phyloP scores from a whole-genome alignment of 2,797 vertebrate genomes.

The Scyliorhinus canicula region DNA sequence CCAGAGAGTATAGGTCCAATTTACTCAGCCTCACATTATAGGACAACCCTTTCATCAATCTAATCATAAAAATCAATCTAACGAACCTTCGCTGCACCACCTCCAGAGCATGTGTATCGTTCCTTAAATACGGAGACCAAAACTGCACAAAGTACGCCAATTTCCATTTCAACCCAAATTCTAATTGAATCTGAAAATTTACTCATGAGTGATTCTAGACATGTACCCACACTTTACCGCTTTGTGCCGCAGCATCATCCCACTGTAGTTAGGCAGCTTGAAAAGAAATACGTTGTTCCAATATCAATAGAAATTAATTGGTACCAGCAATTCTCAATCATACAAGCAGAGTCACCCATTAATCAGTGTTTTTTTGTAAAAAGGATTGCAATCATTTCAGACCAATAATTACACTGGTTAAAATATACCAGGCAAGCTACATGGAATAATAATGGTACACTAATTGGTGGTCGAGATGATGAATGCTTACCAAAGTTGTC shows the following conservation, averaged over 20 bases:
- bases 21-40: not conserved
- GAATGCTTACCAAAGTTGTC: not conserved
- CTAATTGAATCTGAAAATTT: not conserved
- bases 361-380: not conserved
- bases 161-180: not conserved
- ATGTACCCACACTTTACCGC: not conserved
- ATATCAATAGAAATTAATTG: not conserved
- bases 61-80: not conserved
- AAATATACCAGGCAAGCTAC: not conserved
- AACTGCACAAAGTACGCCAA: not conserved
- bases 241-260: not conserved
- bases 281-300: not conserved
- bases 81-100: not conserved
- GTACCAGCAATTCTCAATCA: not conserved
- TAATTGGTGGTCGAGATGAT: not conserved
- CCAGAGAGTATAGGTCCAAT: not conserved
- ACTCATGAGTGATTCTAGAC: not conserved
- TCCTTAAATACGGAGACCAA: not conserved
- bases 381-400: not conserved
- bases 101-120: not conserved
- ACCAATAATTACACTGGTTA: not conserved
- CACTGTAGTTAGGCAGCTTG: not conserved
- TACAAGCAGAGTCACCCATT: not conserved
- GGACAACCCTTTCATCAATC: not conserved
- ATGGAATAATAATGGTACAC: not conserved